Conservation (phyloP, 2,888 invertebrate species). For the Metalampra italica region DNA sequence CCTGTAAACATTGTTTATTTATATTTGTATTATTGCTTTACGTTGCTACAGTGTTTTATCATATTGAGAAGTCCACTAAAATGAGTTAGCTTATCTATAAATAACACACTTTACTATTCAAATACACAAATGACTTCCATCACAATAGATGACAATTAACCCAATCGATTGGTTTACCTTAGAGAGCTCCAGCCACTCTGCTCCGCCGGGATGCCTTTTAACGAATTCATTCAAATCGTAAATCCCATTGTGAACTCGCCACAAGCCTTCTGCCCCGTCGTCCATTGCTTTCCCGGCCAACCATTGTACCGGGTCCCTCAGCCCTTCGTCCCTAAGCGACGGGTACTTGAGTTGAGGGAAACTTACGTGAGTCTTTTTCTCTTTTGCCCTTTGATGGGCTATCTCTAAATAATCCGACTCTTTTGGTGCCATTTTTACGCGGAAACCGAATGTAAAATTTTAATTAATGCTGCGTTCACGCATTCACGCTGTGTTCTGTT, state of each 20-base stretch:
- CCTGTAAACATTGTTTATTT: slow-evolving; percentile 48
- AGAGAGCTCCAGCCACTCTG: slow-evolving; percentile 84
- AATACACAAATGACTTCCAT: not conserved
- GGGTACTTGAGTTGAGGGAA: slow-evolving; percentile 74
- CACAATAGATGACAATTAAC: not conserved
- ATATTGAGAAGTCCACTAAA: too few relatives aligned
- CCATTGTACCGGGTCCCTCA: slow-evolving; percentile 73
- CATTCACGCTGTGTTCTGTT: not conserved
- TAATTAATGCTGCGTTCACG: not conserved
- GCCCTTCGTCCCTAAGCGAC: slow-evolving; percentile 55
- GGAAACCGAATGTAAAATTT: not conserved
- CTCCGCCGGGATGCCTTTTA: slow-evolving; percentile 90
- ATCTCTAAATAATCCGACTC: slow-evolving; percentile 25
- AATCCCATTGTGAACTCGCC: slow-evolving; percentile 86
- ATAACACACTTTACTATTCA: not conserved
- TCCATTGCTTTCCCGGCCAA: slow-evolving; percentile 80
- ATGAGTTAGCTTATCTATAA: too few relatives aligned
- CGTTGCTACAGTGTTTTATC: too few relatives aligned
- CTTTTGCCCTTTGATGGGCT: slow-evolving; percentile 39
- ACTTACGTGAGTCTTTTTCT: slow-evolving; percentile 55
- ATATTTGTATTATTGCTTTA: not conserved
- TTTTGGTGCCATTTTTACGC: slow-evolving; percentile 29
- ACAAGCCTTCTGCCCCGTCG: slow-evolving; percentile 86
- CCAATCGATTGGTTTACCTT: slow-evolving; percentile 67
- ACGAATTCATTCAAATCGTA: slow-evolving; percentile 92